These are phyloP conservation scores for Mesocentrotus franciscanus DNA, from an alignment of 53 echinoderm and acorn worm species.

Conservation along the genomic window DNA sequence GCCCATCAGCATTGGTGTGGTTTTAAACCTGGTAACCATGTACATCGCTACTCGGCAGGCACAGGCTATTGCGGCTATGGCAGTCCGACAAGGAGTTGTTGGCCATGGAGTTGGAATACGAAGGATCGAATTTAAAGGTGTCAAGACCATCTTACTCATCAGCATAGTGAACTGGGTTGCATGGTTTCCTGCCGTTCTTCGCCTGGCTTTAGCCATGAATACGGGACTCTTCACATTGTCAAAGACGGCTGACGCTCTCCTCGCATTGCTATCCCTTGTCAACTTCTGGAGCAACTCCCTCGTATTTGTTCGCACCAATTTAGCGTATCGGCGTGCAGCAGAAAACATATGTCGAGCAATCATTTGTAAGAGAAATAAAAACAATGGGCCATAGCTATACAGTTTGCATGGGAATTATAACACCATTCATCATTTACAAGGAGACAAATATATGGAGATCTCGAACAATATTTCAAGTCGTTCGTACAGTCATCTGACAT, in stretches of 20 bases:
- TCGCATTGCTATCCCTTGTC: not conserved
- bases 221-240: not conserved
- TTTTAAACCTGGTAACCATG: not conserved
- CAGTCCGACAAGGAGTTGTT: not conserved
- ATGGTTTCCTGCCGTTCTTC: not conserved
- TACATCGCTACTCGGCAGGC: not conserved
- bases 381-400: no score
- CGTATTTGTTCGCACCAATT: not conserved
- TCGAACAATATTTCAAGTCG: no score
- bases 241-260: not conserved
- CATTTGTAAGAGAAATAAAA: not conserved
- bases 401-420: no score
- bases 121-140: not conserved
- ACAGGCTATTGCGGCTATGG: not conserved
- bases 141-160: not conserved
- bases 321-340: not conserved
- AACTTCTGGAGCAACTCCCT: conserved; percentile 38
- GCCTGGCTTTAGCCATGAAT: not conserved
- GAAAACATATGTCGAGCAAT: not conserved
- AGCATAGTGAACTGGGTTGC: not conserved
- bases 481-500: no score
- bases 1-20: not conserved
- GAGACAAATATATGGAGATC: no score
- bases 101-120: not conserved
- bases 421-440: no score